Base-by-base conservation (phyloP, 1,140 invertebrate genomes). In the Ericerus pela region DNA sequence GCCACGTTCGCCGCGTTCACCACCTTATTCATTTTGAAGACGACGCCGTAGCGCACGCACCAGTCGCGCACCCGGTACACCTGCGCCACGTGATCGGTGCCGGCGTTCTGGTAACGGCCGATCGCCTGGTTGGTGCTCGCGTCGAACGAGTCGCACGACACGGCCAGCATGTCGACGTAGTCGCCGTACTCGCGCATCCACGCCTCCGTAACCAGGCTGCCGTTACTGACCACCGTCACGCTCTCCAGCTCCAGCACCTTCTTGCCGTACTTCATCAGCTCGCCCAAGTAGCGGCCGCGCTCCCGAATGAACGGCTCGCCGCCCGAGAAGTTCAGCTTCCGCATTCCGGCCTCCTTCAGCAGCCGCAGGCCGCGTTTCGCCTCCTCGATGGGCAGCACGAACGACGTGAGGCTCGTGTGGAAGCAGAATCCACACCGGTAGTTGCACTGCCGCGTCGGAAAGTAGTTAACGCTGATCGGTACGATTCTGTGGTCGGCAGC, bases 21-120 rank as follows among this genome's bases (percentile, higher is more conserved):
- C 16, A 75, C 74, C 2, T 72, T 73, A 55, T 75, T 75, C 2
- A 75, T 63, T 61, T 75, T 75, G 57, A 75, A 75, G 2, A 69
- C 64, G 10, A 75, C 67, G 47, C 70, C 60, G 59, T 72, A 73
- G 38, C 67, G 54, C 1, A 31, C 27, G 58, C 73, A 75, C 68
- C 69, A 74, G 18, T 68, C 60, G 11, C 66, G 53, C 8, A 75
- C 69, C 57, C 65, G 58, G 14, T 62, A 27, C 27, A 75, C 52
- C 54, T 69, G 65, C 24, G 68, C 59, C 6, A 75, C 52, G 52
- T 75, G 73, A 51, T 69, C 51, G 3, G 51, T 53, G 63, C 47
- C 65, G 63, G 18, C 61, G 6, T 68, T 68, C 59, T 67, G 67
- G n/a, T 62, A 61, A 51, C 71, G 61, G 3, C 71, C 71, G 58